Percentiles rank a stretch among this genome's conserved stretches.
phyloP scores from a whole-genome alignment of 2,797 vertebrate species.

The Falco columbarius region DNA sequence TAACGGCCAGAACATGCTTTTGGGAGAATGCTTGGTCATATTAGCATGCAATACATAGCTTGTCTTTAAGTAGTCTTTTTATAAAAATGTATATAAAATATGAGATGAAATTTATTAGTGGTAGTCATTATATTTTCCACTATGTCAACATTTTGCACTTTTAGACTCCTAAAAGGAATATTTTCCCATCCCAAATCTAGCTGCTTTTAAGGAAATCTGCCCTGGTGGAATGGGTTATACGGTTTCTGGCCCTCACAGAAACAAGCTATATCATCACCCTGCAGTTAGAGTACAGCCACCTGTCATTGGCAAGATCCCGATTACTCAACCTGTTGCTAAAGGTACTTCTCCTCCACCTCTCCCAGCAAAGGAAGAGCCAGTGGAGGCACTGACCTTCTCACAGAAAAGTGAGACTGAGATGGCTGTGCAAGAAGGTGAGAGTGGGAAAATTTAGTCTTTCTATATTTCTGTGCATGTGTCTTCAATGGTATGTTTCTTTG shows the following conservation, averaged over 20 bases:
- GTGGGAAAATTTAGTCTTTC: not conserved
- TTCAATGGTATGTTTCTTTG: not conserved
- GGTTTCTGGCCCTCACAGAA: constrained; percentile 88
- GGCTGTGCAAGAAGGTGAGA: constrained; percentile 86
- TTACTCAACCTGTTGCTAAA: constrained; percentile 83
- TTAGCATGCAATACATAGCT: constrained; percentile 46
- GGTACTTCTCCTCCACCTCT: constrained; percentile 85
- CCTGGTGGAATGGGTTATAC: constrained; percentile 99
- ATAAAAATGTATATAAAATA: constrained; percentile 67
- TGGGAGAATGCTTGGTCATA: constrained; percentile 18
- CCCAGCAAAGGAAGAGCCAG: constrained; percentile 88
- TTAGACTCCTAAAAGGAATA: constrained; percentile 84
- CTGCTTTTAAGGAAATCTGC: constrained; percentile 98
- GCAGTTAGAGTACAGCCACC: constrained; percentile 82
- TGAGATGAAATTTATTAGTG: constrained; percentile 68
- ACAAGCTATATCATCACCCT: constrained; percentile 84
- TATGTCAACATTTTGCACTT: constrained; percentile 80
- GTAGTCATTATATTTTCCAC: constrained; percentile 81
- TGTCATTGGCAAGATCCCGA: constrained; percentile 82
- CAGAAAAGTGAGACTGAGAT: constrained; percentile 82
- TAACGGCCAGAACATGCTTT: not conserved
- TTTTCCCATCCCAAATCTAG: constrained; percentile 87
- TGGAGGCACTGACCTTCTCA: constrained; percentile 89
- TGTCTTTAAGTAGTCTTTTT: constrained; percentile 25
- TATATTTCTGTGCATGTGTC: constrained; percentile 52